Conservation (phyloP, 2,888 invertebrate species). For the Suillia variegata region DNA sequence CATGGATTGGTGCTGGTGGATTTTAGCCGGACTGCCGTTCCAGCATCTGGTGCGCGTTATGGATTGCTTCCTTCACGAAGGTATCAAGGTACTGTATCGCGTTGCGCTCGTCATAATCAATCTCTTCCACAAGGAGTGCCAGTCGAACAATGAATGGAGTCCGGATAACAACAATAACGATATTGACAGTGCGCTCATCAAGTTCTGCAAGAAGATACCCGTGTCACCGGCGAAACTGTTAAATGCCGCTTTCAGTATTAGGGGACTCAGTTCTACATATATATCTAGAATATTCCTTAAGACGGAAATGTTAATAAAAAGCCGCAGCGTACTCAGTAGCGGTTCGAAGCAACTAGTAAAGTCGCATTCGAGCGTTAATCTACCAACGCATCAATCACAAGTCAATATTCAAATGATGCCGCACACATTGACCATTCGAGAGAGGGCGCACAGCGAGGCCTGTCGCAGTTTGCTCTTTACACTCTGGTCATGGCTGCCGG, state of each 20-base stretch:
- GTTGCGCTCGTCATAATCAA: slow-evolving; percentile 91
- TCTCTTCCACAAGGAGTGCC: slow-evolving; percentile 89
- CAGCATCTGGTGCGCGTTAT: slow-evolving; percentile 92
- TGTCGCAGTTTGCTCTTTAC: slow-evolving; percentile 76
- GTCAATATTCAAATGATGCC: slow-evolving; percentile 96
- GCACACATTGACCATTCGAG: slow-evolving; percentile 88
- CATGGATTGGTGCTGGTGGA: slow-evolving; percentile 98
- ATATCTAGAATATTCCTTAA: slow-evolving; percentile 91
- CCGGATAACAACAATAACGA: slow-evolving; percentile 84
- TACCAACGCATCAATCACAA: slow-evolving; percentile 90
- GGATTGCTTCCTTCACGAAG: slow-evolving; percentile 98
- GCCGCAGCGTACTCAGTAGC: slow-evolving; percentile 75
- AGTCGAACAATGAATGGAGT: slow-evolving; percentile 74
- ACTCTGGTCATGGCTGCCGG: slow-evolving; percentile 96
- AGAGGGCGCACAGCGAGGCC: slow-evolving; percentile 64
- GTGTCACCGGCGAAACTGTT: slow-evolving; percentile 84
- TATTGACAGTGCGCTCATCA: slow-evolving; percentile 80
- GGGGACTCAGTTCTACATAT: slow-evolving; percentile 91
- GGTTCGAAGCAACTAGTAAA: slow-evolving; percentile 78
- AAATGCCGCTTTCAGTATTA: slow-evolving; percentile 88
- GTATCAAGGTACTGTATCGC: slow-evolving; percentile 90
- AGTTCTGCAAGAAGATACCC: slow-evolving; percentile 87
- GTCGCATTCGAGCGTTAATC: slow-evolving; percentile 86
- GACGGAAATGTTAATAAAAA: slow-evolving; percentile 93
- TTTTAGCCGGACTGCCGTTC: slow-evolving; percentile 92